Conservation (phyloP, 2,113 vertebrate genomes). For the Otus sunia region DNA sequence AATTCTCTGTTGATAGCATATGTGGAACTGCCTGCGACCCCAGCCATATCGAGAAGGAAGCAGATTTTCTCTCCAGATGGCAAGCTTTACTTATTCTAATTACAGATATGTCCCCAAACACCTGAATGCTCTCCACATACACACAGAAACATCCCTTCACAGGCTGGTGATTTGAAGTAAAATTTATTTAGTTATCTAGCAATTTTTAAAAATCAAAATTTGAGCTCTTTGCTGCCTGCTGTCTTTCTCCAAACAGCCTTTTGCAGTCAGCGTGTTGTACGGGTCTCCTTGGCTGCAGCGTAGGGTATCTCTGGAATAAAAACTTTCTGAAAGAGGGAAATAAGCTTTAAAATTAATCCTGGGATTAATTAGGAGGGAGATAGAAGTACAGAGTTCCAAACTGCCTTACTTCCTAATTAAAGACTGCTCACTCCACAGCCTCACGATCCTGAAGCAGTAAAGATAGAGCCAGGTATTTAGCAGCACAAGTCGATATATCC, state of each 20-base stretch:
- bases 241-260: background rate
- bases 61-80: constrained; percentile 50
- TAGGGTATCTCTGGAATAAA: background rate
- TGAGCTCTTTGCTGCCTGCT: background rate
- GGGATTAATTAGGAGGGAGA: constrained; percentile 19
- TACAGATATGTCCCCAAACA: background rate
- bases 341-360: constrained; percentile 23
- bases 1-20: background rate
- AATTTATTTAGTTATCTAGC: background rate
- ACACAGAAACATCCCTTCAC: background rate
- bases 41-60: background rate
- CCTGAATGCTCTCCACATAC: background rate
- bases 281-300: background rate
- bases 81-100: constrained; percentile 7
- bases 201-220: background rate
- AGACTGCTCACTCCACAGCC: background rate
- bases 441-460: background rate
- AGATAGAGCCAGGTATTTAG: background rate
- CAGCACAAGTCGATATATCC: background rate
- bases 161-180: background rate
- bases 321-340: background rate
- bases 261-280: background rate
- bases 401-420: background rate
- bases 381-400: background rate
- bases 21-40: background rate